These are phyloP conservation scores for Malachius bipustulatus DNA, from an alignment of 2,888 invertebrate genomes.

Conservation along the genomic window DNA sequence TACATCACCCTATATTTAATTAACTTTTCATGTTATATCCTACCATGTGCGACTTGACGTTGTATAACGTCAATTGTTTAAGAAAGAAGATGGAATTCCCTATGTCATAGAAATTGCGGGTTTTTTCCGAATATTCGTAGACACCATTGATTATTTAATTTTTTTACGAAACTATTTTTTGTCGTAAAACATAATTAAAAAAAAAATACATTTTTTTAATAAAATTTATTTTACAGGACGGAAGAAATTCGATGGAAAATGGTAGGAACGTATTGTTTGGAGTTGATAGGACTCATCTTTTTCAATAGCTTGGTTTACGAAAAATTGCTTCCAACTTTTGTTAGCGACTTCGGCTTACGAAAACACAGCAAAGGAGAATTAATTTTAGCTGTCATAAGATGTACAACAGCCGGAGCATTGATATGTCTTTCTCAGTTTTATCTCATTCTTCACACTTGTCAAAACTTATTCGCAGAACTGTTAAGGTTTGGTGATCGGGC, in stretches of 20 bases:
- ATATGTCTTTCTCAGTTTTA: conserved; percentile 50
- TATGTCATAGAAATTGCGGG: no score
- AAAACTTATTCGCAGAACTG: conserved; percentile 83
- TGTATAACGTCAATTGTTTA: no score
- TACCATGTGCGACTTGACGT: no score
- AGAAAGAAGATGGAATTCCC: no score
- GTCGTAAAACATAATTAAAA: no score
- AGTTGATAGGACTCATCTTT: conserved; percentile 65
- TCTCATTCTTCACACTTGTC: conserved; percentile 77
- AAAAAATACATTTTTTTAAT: no score
- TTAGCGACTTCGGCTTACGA: conserved; percentile 46
- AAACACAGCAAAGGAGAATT: conserved; percentile 38
- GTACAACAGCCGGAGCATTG: conserved; percentile 61
- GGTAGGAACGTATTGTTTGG: conserved; percentile 38
- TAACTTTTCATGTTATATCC: no score
- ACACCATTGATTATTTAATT: no score
- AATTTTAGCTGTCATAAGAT: conserved; percentile 52
- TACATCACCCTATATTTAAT: no score
- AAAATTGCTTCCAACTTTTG: conserved; percentile 57
- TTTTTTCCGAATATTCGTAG: no score
- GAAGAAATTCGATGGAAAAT: conserved; percentile 7
- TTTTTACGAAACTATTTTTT: no score
- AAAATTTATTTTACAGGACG: conserved; percentile 13
- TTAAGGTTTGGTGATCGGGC: conserved; percentile 74
- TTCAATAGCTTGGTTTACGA: conserved; percentile 71